phyloP scores from a whole-genome alignment of 2,797 vertebrate genomes.

The Microhierax caerulescens region DNA sequence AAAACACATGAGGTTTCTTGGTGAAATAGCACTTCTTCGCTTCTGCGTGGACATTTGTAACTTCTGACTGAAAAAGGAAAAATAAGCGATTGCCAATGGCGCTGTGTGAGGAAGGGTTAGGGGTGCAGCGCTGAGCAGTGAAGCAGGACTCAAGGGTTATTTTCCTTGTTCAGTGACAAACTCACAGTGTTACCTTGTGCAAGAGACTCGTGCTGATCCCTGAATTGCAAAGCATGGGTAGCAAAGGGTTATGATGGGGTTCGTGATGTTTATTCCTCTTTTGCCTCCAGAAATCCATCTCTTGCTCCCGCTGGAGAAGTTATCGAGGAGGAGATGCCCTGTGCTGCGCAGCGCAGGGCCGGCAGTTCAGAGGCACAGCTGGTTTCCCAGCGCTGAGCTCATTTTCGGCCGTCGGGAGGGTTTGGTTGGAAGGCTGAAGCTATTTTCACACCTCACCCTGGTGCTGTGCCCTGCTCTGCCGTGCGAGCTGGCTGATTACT shows the following conservation, averaged over 20 bases:
- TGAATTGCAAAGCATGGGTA: neutral
- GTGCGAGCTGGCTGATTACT: neutral
- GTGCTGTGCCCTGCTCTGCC: neutral
- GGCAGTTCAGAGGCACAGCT: neutral
- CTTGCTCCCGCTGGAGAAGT: neutral
- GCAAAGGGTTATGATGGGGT: neutral
- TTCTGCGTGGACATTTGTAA: neutral
- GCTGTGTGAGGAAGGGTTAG: neutral
- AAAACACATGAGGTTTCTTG: neutral
- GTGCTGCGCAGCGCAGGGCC: neutral
- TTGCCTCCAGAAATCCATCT: neutral
- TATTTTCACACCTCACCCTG: neutral
- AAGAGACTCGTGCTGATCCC: neutral
- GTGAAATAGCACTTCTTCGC: neutral
- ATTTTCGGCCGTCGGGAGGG: accelerated
- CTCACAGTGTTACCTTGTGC: neutral
- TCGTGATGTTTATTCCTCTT: neutral
- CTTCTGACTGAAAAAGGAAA: neutral
- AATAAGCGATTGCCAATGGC: accelerated
- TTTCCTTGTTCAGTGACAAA: neutral
- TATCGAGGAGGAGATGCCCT: neutral
- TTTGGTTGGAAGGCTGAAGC: neutral
- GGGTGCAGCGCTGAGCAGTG: neutral
- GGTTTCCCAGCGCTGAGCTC: neutral
- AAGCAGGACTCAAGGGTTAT: neutral